These are phyloP conservation scores for Pantelozetes paolii DNA, from an alignment of 2,888 invertebrate species.

Conservation along the genomic window DNA sequence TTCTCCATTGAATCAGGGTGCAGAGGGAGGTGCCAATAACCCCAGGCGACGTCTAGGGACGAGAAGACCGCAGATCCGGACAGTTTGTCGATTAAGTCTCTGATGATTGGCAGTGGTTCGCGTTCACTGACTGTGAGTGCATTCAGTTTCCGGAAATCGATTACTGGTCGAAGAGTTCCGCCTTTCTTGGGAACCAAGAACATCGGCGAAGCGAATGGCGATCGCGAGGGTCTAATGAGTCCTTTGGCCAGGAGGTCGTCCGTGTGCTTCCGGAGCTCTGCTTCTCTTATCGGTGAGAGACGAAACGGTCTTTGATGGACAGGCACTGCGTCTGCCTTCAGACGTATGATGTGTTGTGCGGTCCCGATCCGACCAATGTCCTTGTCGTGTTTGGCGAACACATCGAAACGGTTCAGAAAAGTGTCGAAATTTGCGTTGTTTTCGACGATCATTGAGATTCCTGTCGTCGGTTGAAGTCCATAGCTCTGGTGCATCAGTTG, in stretches of 20 bases:
- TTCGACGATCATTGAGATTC: too few species aligned
- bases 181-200: conserved; percentile 24
- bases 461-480: too few species aligned
- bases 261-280: neutral
- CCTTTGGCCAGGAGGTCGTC: neutral
- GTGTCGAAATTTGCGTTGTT: neutral
- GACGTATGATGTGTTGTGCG: neutral
- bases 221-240: neutral
- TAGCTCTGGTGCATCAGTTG: too few species aligned
- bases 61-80: conserved; percentile 44
- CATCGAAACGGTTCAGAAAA: neutral
- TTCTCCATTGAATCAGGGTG: conserved; percentile 45
- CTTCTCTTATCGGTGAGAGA: neutral
- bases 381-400: neutral
- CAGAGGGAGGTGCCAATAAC: conserved; percentile 48
- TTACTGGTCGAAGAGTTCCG: neutral
- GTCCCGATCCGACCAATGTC: neutral
- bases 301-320: neutral
- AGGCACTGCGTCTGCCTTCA: too few species aligned
- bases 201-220: conserved; percentile 5
- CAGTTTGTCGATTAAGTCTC: conserved; percentile 46
- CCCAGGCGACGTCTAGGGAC: conserved; percentile 45
- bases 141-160: conserved; percentile 43
- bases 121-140: conserved; percentile 46
- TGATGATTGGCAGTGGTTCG: conserved; percentile 47